Conservation (phyloP, 2,113 vertebrate species). For the Myocastor coypus region DNA sequence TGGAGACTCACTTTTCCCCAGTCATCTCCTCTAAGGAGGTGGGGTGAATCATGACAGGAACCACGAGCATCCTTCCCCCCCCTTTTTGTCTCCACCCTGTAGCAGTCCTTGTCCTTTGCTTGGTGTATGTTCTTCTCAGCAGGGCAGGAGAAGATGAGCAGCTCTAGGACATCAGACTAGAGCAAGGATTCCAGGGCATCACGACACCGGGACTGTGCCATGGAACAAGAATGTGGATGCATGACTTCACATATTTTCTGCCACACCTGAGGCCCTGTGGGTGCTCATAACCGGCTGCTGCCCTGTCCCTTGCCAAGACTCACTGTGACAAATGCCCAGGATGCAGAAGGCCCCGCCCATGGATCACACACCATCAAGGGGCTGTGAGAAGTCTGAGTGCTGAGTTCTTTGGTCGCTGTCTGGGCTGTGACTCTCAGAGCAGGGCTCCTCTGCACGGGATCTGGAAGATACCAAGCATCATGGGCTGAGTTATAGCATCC, state of each 20-base stretch:
- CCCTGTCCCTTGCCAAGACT: background rate
- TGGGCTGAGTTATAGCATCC: accelerated
- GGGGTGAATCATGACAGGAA: too few species aligned
- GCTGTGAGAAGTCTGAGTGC: background rate
- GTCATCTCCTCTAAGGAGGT: too few species aligned
- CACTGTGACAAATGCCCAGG: accelerated
- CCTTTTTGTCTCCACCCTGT: too few species aligned
- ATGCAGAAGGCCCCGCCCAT: background rate
- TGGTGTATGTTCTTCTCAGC: background rate
- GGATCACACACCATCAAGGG: accelerated
- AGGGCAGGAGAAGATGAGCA: background rate
- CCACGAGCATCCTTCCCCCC: accelerated
- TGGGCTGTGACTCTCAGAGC: background rate
- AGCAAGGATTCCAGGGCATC: background rate
- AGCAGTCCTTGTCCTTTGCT: background rate
- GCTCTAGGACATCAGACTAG: background rate
- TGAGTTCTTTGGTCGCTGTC: background rate
- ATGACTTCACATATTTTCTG: background rate
- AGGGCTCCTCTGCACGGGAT: background rate
- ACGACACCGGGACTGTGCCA: background rate
- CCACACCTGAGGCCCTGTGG: background rate
- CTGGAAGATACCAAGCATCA: too few species aligned
- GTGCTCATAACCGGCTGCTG: too few species aligned
- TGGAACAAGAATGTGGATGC: accelerated
- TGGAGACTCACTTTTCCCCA: background rate